Percentiles rank a stretch among this genome's conserved stretches.
Conservation (phyloP, 2,888 invertebrate species). For the Didymodactylos carnosus region DNA sequence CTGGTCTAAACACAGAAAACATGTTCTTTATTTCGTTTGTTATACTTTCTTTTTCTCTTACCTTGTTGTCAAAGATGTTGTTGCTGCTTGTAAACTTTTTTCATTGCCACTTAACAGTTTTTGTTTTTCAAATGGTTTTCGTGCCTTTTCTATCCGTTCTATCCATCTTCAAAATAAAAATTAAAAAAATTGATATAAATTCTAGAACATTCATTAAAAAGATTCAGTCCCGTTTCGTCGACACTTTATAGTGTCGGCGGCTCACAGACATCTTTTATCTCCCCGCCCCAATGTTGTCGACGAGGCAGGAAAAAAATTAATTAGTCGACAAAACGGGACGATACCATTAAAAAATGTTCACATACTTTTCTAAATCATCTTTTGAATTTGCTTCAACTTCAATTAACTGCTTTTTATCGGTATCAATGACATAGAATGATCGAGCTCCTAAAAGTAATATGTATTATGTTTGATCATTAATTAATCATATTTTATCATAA, state of each 20-base stretch:
- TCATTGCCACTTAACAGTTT: not conserved
- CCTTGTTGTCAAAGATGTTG: not conserved
- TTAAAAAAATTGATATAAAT: not conserved
- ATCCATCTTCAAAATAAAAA: not conserved
- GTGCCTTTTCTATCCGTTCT: not conserved
- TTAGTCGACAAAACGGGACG: too few relatives aligned
- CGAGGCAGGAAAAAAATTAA: too few relatives aligned
- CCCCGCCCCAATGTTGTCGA: too few relatives aligned
- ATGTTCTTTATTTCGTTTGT: not conserved
- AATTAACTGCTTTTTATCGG: not conserved
- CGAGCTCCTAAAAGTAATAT: not conserved
- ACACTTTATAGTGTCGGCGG: too few relatives aligned
- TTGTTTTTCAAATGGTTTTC: not conserved
- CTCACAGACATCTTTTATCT: too few relatives aligned
- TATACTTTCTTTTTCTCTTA: not conserved
- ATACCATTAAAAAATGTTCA: not conserved
- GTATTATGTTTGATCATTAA: too few relatives aligned
- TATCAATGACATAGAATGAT: not conserved
- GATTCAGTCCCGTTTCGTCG: too few relatives aligned
- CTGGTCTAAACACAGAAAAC: not conserved
- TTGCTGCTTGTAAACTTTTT: not conserved
- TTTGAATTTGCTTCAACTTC: not conserved
- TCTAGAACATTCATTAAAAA: too few relatives aligned
- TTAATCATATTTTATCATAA: not conserved
- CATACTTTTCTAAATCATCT: not conserved